Percentiles rank a stretch among this genome's conserved stretches.
Evolutionary conservation across 2,113 vertebrate species (phyloP).

Genomic region (Poicephalus meyeri): DNA sequence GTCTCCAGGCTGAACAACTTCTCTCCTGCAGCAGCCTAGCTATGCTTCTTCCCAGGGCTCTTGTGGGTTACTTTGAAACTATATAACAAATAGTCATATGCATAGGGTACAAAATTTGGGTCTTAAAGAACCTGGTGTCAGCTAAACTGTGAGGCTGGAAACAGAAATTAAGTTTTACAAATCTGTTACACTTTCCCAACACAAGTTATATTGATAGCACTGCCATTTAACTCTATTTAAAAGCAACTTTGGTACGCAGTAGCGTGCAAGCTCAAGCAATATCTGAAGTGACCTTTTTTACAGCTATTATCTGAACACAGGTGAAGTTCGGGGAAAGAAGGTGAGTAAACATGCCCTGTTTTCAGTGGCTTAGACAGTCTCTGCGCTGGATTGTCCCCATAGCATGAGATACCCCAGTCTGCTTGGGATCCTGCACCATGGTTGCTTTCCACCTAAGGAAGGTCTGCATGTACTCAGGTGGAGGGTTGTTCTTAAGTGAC

Average conservation of each 20-base stretch:
- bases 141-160: not conserved
- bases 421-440: rapidly evolving
- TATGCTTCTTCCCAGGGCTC: not conserved
- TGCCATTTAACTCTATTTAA: not conserved
- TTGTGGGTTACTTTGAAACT: not conserved
- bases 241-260: not conserved
- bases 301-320: not conserved
- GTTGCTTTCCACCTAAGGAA: not conserved
- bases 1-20: not conserved
- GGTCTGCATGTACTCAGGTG: not conserved
- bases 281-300: not conserved
- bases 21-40: not conserved
- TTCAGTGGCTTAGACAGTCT: not conserved
- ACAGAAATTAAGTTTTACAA: not conserved
- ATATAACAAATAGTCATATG: not conserved
- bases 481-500: not conserved
- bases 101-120: not conserved
- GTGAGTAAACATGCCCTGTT: not conserved
- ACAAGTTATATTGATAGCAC: not conserved
- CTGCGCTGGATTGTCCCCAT: not conserved
- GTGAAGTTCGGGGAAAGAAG: not conserved
- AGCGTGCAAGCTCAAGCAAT: not conserved
- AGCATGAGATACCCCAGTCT: not conserved
- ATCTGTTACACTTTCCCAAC: not conserved
- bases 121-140: not conserved